Evolutionary conservation across 2,888 invertebrate genomes (phyloP).

Genomic region (Pteria penguin): DNA sequence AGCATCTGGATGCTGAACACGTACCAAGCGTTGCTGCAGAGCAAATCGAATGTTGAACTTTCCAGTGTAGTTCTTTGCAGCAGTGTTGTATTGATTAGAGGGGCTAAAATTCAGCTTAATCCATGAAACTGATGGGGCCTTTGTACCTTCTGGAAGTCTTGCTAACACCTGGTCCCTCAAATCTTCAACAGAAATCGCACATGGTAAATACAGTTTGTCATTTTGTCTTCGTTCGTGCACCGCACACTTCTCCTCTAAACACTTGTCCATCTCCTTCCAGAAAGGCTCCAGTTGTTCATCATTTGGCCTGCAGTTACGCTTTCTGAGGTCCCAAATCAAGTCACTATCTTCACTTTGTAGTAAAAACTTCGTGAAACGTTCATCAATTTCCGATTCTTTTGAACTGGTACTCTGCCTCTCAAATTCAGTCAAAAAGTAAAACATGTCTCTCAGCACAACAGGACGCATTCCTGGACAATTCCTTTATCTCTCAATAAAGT

Average conservation of each 20-base stretch:
- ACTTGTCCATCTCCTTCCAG: constrained; percentile 5
- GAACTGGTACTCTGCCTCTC: constrained; percentile 31
- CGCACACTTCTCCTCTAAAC: constrained; percentile 34
- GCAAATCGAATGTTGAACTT: background rate
- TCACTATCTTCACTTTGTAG: constrained; percentile 5
- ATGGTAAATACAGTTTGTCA: constrained; percentile 21
- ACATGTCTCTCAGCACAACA: too few species aligned
- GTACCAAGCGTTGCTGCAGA: constrained; percentile 12
- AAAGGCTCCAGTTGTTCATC: background rate
- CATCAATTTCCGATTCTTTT: too few species aligned
- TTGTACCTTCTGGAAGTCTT: background rate
- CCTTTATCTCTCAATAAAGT: too few species aligned
- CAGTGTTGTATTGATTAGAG: background rate
- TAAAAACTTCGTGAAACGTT: too few species aligned
- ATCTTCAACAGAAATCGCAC: constrained; percentile 22
- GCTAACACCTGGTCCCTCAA: background rate
- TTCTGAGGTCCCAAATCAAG: background rate
- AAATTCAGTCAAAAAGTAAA: too few species aligned
- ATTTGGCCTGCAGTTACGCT: background rate
- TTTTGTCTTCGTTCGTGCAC: constrained; percentile 49
- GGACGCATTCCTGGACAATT: too few species aligned
- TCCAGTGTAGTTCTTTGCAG: constrained; percentile 21
- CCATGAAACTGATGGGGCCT: constrained; percentile 14
- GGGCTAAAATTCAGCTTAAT: constrained; percentile 20
- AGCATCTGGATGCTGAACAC: constrained; percentile 11